Evolutionary conservation across 2,797 vertebrate genomes (phyloP).

Genomic region (Lophius americanus): DNA sequence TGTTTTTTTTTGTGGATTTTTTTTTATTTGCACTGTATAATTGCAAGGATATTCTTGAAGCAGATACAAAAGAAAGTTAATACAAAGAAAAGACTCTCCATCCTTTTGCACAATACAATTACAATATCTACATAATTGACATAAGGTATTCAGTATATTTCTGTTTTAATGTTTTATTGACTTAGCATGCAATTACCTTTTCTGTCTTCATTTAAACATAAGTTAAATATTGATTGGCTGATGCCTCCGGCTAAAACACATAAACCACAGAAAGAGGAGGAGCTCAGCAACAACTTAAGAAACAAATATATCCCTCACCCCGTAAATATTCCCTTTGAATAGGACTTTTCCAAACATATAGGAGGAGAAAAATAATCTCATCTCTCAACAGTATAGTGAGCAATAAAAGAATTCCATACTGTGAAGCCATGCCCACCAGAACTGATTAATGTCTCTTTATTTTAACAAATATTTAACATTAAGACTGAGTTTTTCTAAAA

Average conservation of each 20-base stretch:
- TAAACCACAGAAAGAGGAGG: background rate
- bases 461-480: background rate
- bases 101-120: background rate
- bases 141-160: background rate
- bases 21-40: too few species aligned
- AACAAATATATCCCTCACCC: background rate
- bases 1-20: too few species aligned
- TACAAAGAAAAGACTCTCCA: background rate
- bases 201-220: background rate
- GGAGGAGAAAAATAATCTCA: background rate
- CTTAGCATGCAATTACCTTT: background rate
- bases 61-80: background rate
- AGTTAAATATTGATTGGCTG: slow-evolving; percentile 29
- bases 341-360: too few species aligned
- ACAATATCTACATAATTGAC: background rate
- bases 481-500: background rate
- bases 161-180: background rate
- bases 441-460: background rate
- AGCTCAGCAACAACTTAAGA: background rate
- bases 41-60: background rate
- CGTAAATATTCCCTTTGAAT: background rate
- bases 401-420: background rate
- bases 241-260: slow-evolving; percentile 19
- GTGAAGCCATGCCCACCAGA: background rate
- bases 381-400: background rate